Base-by-base conservation (phyloP, 2,888 invertebrate species). In the Eupithecia vulgata region DNA sequence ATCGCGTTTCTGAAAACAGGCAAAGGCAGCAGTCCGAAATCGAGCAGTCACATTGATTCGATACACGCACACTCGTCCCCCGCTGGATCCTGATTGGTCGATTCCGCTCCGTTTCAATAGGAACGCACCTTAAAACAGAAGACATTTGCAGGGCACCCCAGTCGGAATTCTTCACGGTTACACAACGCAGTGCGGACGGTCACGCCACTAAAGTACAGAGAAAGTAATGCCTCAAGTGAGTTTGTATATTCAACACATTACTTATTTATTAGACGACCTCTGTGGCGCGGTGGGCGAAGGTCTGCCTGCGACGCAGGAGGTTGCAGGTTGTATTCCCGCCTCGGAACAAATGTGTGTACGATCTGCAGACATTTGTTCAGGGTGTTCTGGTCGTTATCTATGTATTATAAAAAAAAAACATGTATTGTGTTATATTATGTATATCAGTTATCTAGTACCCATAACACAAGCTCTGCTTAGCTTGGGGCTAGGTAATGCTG, bases 191-290 rank as follows among this genome's bases (percentile, higher is more conserved):
- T 7, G 35, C 21, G 35, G 34, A 3, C 8, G 12, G 5, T 5
- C 5, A 12, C 35, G 5, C n/a, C n/a, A 12, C 0, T 5, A 7
- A 80, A 71, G 1, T 90, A 89, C 78, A 81, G 85, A 67, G 90
- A 91, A 59, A 90, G 87, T 75, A 84, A 87, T 75, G 78, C 90
- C 21, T 90, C 91, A 67, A 84, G 91, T 91, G 78, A 89, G 86
- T 64, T 61, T 79, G 59, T 17, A 6, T 30, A 25, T 30, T 25
- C 0, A 30, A 30, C 5, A 61, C 4, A 30, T 30, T 34, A 17
- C 52, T 61, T 61, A 34, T 61, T 61, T 61, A 6, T 15, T n/a
- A n/a, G n/a, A n/a, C n/a, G n/a, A n/a, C n/a, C n/a, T n/a, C n/a
- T n/a, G n/a, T n/a, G n/a, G n/a, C n/a, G n/a, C n/a, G n/a, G n/a